Evolutionary conservation across 1,140 invertebrate species (phyloP).

Genomic region (Drosophila oshimai): DNA sequence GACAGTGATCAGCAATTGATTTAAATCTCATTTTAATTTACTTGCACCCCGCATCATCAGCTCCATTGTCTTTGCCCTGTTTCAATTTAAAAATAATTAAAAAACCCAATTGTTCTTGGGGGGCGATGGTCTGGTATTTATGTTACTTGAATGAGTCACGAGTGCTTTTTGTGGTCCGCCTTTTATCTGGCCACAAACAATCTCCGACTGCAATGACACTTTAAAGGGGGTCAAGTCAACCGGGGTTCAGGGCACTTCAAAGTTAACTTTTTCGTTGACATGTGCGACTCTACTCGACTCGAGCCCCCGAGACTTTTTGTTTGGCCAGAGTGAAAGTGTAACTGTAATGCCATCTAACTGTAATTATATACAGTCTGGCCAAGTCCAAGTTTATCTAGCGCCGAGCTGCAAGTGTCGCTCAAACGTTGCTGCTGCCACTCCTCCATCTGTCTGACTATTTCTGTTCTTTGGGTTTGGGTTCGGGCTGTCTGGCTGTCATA

Average conservation of each 20-base stretch:
- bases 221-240: slow-evolving; percentile 69
- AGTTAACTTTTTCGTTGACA: slow-evolving; percentile 53
- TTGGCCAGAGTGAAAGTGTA: slow-evolving; percentile 72
- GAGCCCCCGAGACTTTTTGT: slow-evolving; percentile 28
- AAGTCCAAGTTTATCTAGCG: slow-evolving; percentile 64
- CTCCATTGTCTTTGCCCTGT: not conserved
- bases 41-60: not conserved
- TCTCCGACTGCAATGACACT: slow-evolving; percentile 50
- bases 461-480: slow-evolving; percentile 16
- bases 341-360: slow-evolving; percentile 67
- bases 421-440: slow-evolving; percentile 61
- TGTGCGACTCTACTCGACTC: slow-evolving; percentile 9
- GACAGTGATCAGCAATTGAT: not conserved
- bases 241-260: slow-evolving; percentile 46
- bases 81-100: slow-evolving; percentile 18
- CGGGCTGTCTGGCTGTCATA: slow-evolving; percentile 56
- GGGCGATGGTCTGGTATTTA: slow-evolving; percentile 3
- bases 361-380: slow-evolving; percentile 76
- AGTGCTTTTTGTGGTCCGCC: not conserved
- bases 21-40: not conserved
- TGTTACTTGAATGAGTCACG: slow-evolving; percentile 23
- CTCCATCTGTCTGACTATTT: slow-evolving; percentile 18
- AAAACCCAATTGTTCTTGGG: slow-evolving; percentile 21
- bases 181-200: slow-evolving; percentile 23
- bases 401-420: slow-evolving; percentile 73